Evolutionary conservation across 2,797 vertebrate genomes (phyloP).

Genomic region (Neomorphus geoffroyi): DNA sequence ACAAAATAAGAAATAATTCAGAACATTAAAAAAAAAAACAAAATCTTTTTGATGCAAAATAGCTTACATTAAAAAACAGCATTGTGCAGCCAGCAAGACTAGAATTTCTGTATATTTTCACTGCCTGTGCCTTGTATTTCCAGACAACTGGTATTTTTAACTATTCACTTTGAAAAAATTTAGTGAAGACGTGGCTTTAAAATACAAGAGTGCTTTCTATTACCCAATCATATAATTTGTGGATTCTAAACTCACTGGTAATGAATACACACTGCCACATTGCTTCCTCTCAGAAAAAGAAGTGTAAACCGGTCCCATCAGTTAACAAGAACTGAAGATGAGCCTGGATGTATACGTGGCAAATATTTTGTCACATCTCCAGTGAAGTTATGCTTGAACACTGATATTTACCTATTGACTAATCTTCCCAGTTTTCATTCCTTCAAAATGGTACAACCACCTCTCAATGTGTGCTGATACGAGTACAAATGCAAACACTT

Average conservation of each 20-base stretch:
- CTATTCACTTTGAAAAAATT: background rate
- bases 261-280: background rate
- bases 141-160: background rate
- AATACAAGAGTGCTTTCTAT: background rate
- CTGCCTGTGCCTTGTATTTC: accelerated
- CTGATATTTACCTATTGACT: background rate
- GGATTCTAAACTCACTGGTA: background rate
- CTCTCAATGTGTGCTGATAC: background rate
- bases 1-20: background rate
- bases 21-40: background rate
- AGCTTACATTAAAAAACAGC: accelerated
- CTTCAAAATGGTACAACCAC: background rate
- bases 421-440: background rate
- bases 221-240: background rate
- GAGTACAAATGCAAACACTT: background rate
- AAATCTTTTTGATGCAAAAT: background rate
- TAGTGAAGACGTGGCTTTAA: background rate
- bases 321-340: background rate
- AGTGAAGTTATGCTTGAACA: background rate
- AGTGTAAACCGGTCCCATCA: background rate
- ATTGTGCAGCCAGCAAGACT: background rate
- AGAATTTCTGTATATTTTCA: background rate
- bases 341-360: background rate
- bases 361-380: background rate
- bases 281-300: background rate